Evolutionary conservation across 2,797 vertebrate genomes (phyloP).

Genomic region (Poecilia picta): DNA sequence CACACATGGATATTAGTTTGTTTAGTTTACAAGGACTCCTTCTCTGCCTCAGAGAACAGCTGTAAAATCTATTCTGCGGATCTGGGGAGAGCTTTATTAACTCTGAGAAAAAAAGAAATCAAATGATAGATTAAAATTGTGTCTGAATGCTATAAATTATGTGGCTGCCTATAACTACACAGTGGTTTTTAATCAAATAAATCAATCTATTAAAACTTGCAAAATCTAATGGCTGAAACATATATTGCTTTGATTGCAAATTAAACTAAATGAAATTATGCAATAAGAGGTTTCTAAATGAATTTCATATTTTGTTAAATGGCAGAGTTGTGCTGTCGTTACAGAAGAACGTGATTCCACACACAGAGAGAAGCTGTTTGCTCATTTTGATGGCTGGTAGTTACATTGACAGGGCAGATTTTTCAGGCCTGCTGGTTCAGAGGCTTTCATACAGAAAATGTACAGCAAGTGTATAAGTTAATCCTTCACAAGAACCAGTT

Average conservation of each 20-base stretch:
- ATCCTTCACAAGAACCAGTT: not conserved
- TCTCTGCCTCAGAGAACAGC: conserved; percentile 4
- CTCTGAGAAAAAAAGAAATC: not conserved
- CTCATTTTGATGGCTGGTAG: not conserved
- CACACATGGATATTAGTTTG: conserved; percentile 11
- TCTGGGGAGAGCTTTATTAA: conserved; percentile 13
- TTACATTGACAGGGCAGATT: conserved; percentile 10
- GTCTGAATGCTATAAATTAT: not conserved
- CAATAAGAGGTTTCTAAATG: conserved; percentile 8
- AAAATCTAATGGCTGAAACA: conserved; percentile 17
- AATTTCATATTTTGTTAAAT: conserved; percentile 34
- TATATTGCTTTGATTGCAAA: conserved; percentile 7
- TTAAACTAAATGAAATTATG: conserved; percentile 3
- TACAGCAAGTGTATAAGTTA: not conserved
- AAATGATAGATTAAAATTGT: not conserved
- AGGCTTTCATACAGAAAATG: not conserved
- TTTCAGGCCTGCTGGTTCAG: not conserved
- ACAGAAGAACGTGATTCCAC: conserved; percentile 16
- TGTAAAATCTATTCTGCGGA: conserved; percentile 8
- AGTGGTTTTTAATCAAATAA: conserved; percentile 15
- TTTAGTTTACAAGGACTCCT: not conserved
- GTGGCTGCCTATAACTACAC: conserved; percentile 1
- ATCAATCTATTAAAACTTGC: conserved; percentile 12
- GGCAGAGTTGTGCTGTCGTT: conserved; percentile 14
- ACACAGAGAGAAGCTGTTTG: conserved; percentile 11